These are phyloP conservation scores for Blastobasis lacticolella DNA, from an alignment of 2,888 invertebrate species.

Conservation along the genomic window DNA sequence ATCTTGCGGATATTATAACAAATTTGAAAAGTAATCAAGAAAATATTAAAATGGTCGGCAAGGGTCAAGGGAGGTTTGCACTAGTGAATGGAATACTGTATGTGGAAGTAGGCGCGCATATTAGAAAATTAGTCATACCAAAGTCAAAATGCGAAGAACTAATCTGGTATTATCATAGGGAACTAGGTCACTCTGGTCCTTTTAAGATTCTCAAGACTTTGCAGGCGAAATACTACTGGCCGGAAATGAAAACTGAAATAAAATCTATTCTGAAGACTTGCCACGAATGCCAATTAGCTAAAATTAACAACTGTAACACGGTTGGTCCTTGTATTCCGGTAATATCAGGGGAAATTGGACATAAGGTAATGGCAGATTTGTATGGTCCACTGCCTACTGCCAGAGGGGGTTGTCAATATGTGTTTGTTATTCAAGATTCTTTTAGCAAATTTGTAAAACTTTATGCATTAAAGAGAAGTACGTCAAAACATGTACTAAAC, in stretches of 20 bases:
- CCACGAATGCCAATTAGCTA: constrained; percentile 7
- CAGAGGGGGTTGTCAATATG: constrained; percentile 6
- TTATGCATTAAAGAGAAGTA: background rate
- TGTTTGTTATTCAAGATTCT: background rate
- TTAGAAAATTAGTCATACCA: no score
- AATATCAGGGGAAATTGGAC: constrained; percentile 3
- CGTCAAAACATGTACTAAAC: no score
- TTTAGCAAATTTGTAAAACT: background rate
- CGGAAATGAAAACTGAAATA: background rate
- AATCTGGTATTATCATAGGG: no score
- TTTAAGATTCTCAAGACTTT: no score
- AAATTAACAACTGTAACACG: constrained; percentile 3
- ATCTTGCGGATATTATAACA: background rate
- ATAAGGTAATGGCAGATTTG: constrained; percentile 5
- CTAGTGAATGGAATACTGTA: no score
- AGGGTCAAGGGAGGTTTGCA: no score
- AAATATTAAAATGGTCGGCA: no score
- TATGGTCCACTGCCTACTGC: no score
- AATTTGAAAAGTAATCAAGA: constrained; percentile 1
- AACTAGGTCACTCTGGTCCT: no score
- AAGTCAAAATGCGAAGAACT: no score
- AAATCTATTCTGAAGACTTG: constrained; percentile 3
- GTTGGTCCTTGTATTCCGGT: constrained; percentile 6
- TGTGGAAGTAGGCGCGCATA: no score
- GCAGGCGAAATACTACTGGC: constrained; percentile 2